Evolutionary conservation across 2,797 vertebrate genomes (phyloP), one percentile per base, ranked within the genome.

Genomic region (Acipenser oxyrinchus): DNA sequence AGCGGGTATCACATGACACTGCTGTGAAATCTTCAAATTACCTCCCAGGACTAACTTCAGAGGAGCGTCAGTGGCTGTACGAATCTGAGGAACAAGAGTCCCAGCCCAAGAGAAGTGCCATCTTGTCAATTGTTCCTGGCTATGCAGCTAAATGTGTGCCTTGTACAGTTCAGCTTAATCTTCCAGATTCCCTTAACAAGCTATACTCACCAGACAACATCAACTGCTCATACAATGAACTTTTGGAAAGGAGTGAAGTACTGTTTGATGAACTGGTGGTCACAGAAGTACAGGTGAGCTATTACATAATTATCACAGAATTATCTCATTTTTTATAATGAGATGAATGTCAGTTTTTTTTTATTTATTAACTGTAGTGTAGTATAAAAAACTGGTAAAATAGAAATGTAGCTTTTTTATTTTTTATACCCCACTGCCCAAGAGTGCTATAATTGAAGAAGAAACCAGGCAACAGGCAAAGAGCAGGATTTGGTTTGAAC

Each of bases 181-280:
- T 70, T 48, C 64, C 64, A 66, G 69, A 37, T 62, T 8, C 68
- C 51, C 37, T 66, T 66, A 70, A 48, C 64, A 49, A 70, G 10
- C 48, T 66, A 49, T 70, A 65, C 66, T 60, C 49, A 49, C 66
- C 66, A 13, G 2, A 67, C 37, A 10, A 61, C 51, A 66, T 64
- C 23, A 61, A 50, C 61, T 2, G 51, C 57, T 69, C 68, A 65
- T 49, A 49, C 69, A 49, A 66, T 66, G 50, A 70, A 57, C 69
- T 66, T 18, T 64, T 55, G 69, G 64, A 58, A 66, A 67, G 62
- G 60, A 70, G 64, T 62, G 64, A 70, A 70, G 49, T 61, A 51
- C 50, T 66, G 50, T 70, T 70, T 70, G 62, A 64, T 66, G n/a
- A 51, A 60, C 57, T 62, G 23, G 18, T 12, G 12, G 8, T 60